Evolutionary conservation across 2,888 invertebrate species (phyloP), one percentile per base, ranked within the genome.

Genomic region (Dexiosoma caninum): DNA sequence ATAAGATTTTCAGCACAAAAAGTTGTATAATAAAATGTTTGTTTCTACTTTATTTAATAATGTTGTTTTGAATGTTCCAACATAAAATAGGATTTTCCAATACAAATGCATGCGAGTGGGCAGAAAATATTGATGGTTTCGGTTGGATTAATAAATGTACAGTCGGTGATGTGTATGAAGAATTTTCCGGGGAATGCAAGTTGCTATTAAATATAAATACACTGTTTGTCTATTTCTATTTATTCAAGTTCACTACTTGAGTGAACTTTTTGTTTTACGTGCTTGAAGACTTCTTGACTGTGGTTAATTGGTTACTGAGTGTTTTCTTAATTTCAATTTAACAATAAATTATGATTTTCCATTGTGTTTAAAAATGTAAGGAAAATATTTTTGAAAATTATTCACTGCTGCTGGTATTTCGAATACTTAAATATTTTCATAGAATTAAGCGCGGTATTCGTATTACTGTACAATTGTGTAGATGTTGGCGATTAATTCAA

Each of bases 341-440:
- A 55, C 30, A 55, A 55, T 69, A 55, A 69, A 42, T 55, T 55
- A 23, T 44, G 55, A 32, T 32, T 55, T 69, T n/a, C 21, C 30
- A n/a, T 44, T 69, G 42, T 69, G 8, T 69, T 30, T n/a, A 10
- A 14, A n/a, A 42, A n/a, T n/a, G 42, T 42, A 30, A 16, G n/a
- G 14, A 6, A 21, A 44, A 14, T 30, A 55, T 55, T 23, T 2
- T 5, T 23, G 1, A 23, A n/a, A 23, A 49, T 19, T 19, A 0
- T 19, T 9, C 3, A 44, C 16, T 14, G 4, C n/a, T 21, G 12
- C 19, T 7, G n/a, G 23, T 7, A 49, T 12, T 23, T 49, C n/a
- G 5, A 49, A n/a, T n/a, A 3, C 23, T 23, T 23, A 12, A 37
- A 37, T 12, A 37, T 37, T 37, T 37, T 37, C 7, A 12, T 49